A percentile compares a stretch with the other conserved stretches of the same genome.
These are phyloP conservation scores for Monochamus alternatus DNA, from an alignment of 2,888 invertebrate genomes.

Conservation along the genomic window DNA sequence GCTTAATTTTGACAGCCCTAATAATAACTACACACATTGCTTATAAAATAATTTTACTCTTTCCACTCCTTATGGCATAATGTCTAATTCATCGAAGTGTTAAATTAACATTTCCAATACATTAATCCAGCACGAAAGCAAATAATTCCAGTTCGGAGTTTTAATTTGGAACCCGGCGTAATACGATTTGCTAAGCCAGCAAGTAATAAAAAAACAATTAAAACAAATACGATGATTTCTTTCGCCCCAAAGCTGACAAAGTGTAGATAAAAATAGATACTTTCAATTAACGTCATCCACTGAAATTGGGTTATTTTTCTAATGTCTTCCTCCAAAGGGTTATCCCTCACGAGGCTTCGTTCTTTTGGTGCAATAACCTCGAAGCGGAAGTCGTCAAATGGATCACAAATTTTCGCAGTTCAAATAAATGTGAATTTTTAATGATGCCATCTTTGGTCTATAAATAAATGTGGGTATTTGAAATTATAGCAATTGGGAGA, in stretches of 20 bases:
- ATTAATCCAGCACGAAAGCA: too few species aligned
- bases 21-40: too few species aligned
- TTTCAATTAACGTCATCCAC: neutral
- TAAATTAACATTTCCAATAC: too few species aligned
- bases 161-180: too few species aligned
- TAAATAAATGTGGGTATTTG: neutral
- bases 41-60: too few species aligned
- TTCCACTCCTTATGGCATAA: too few species aligned
- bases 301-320: conserved; percentile 4
- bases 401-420: neutral
- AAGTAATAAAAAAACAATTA: neutral
- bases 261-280: conserved; percentile 4
- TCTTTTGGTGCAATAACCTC: neutral
- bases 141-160: too few species aligned
- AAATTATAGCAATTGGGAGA: neutral
- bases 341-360: neutral
- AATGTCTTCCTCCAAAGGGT: neutral
- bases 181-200: neutral
- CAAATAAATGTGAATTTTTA: neutral
- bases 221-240: neutral
- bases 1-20: too few species aligned
- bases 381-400: neutral
- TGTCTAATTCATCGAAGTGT: too few species aligned
- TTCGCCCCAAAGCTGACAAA: neutral
- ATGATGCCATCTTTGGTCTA: neutral